phyloP scores from a whole-genome alignment of 1,140 invertebrate species.

The Ceratina japonica region DNA sequence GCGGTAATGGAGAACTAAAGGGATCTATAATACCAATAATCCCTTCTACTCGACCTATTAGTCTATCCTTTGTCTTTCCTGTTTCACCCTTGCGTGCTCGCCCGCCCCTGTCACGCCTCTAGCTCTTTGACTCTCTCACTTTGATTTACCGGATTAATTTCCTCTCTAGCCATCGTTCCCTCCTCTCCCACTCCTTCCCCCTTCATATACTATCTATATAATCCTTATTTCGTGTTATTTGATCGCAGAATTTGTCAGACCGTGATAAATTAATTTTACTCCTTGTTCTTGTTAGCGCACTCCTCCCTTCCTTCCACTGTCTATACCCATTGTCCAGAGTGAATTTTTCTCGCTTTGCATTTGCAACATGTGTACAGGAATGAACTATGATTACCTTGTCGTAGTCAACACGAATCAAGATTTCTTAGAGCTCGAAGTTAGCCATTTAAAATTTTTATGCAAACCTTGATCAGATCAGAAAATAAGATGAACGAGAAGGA shows the following conservation, averaged over 20 bases:
- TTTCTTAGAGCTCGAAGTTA: too few species aligned
- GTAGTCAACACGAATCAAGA: too few species aligned
- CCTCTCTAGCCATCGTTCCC: neutral
- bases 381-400: too few species aligned
- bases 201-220: neutral
- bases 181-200: neutral
- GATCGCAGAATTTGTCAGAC: neutral
- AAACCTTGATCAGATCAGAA: too few species aligned
- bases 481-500: too few species aligned
- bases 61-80: constrained; percentile 24
- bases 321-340: neutral
- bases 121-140: constrained; percentile 31
- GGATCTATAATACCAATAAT: constrained; percentile 30
- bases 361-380: neutral
- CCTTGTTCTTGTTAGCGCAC: neutral
- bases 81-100: neutral
- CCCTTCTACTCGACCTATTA: constrained; percentile 13
- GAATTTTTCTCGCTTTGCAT: neutral
- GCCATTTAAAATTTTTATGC: too few species aligned
- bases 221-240: constrained; percentile 32
- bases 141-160: constrained; percentile 53
- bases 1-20: constrained; percentile 34
- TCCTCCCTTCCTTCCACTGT: neutral
- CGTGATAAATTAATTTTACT: constrained; percentile 1
- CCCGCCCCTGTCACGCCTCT: constrained; percentile 12